Evolutionary conservation across 1,140 invertebrate species (phyloP).

Genomic region (Leptonema lineaticorne): DNA sequence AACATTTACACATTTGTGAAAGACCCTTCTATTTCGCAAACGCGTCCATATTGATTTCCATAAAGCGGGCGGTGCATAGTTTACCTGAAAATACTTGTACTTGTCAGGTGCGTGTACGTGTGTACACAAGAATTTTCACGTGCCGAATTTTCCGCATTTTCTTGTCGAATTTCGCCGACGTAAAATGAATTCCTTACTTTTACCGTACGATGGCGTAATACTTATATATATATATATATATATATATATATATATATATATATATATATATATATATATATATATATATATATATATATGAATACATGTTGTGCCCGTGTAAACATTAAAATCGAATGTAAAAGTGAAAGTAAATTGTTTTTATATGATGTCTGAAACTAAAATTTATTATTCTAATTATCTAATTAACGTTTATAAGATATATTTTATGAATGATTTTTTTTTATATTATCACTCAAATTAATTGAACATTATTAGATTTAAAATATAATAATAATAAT

Average conservation of each 20-base stretch:
- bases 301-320: too few relatives aligned
- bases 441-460: too few relatives aligned
- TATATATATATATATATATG: not conserved
- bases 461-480: too few relatives aligned
- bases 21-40: too few relatives aligned
- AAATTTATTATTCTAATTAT: too few relatives aligned
- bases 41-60: slow-evolving; percentile 9
- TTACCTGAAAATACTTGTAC: slow-evolving; percentile 2
- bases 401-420: too few relatives aligned
- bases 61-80: slow-evolving; percentile 16
- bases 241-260: not conserved
- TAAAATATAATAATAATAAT: too few relatives aligned
- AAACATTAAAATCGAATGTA: too few relatives aligned
- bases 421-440: too few relatives aligned
- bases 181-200: not conserved
- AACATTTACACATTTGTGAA: not conserved
- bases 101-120: not conserved
- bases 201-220: not conserved
- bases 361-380: too few relatives aligned
- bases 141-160: slow-evolving; percentile 4
- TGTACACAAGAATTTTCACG: slow-evolving; percentile 6
- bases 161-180: not conserved
- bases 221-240: not conserved
- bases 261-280: not conserved
- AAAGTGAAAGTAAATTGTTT: too few relatives aligned